Evolutionary conservation across 35 echinoderm and acorn worm genomes (phyloP).

Genomic region (Anneissia japonica): DNA sequence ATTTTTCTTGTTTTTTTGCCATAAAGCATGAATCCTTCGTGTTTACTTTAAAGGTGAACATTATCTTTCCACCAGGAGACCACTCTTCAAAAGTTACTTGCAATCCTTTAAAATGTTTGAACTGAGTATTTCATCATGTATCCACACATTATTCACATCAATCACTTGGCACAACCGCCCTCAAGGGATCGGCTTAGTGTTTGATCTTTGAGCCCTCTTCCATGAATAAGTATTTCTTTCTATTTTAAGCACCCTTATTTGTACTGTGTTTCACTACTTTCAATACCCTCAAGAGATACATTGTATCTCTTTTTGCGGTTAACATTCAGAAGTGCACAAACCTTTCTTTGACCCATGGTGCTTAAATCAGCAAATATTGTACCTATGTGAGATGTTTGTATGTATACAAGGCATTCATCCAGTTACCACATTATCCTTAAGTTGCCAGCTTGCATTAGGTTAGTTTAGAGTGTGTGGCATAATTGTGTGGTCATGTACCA

Average conservation of each 20-base stretch:
- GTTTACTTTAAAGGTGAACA: background rate
- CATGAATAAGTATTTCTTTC: background rate
- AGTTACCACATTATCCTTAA: too few relatives aligned
- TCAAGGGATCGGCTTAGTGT: background rate
- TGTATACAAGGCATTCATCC: too few relatives aligned
- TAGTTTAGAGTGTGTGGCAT: too few relatives aligned
- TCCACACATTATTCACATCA: background rate
- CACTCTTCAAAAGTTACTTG: background rate
- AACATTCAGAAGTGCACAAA: background rate
- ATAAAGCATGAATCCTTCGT: too few relatives aligned
- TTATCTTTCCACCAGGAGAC: background rate
- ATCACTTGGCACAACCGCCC: background rate
- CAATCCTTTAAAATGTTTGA: background rate
- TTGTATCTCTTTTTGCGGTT: background rate
- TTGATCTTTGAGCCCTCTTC: background rate
- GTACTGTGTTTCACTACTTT: background rate
- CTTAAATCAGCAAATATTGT: background rate
- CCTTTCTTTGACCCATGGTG: background rate
- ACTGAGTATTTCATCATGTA: background rate
- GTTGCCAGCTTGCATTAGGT: too few relatives aligned
- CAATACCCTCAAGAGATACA: background rate
- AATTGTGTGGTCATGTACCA: too few relatives aligned
- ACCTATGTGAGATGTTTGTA: background rate
- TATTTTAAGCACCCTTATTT: background rate
- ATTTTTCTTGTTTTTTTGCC: too few relatives aligned